phyloP scores from a whole-genome alignment of 2,113 vertebrate genomes.

The Monopterus albus region DNA sequence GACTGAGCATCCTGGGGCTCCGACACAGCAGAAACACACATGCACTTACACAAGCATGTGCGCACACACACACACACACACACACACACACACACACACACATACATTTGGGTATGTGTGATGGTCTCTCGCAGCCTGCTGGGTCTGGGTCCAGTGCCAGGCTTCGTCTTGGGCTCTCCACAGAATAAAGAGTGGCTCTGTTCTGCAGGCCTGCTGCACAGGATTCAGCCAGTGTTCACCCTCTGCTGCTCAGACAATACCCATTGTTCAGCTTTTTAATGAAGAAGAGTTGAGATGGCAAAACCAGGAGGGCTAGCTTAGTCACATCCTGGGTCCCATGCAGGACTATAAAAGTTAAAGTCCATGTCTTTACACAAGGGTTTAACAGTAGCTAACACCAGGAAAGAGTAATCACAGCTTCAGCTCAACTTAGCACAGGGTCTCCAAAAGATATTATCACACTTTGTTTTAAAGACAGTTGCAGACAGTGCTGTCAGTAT shows the following conservation, averaged over 20 bases:
- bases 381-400: no score
- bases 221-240: slow-evolving; percentile 74
- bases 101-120: slow-evolving; percentile 38
- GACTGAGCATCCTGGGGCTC: slow-evolving; percentile 54
- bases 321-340: slow-evolving; percentile 55
- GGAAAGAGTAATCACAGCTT: no score
- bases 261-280: slow-evolving; percentile 81
- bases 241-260: slow-evolving; percentile 77
- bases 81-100: slow-evolving; percentile 3
- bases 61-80: slow-evolving; percentile 14
- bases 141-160: slow-evolving; percentile 84
- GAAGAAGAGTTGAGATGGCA: slow-evolving; percentile 76
- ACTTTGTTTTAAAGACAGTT: no score
- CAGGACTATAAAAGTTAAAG: neutral
- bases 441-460: no score
- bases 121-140: slow-evolving; percentile 50
- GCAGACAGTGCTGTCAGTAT: no score
- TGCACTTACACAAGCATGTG: neutral
- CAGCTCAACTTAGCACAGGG: no score
- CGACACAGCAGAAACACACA: slow-evolving; percentile 48
- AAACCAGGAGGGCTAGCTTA: slow-evolving; percentile 44
- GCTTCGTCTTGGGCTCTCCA: slow-evolving; percentile 78
- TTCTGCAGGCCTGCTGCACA: slow-evolving; percentile 74
- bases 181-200: slow-evolving; percentile 82
- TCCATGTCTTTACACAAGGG: no score